Conservation (phyloP, 2,797 vertebrate genomes). For the Etheostoma nigrum region DNA sequence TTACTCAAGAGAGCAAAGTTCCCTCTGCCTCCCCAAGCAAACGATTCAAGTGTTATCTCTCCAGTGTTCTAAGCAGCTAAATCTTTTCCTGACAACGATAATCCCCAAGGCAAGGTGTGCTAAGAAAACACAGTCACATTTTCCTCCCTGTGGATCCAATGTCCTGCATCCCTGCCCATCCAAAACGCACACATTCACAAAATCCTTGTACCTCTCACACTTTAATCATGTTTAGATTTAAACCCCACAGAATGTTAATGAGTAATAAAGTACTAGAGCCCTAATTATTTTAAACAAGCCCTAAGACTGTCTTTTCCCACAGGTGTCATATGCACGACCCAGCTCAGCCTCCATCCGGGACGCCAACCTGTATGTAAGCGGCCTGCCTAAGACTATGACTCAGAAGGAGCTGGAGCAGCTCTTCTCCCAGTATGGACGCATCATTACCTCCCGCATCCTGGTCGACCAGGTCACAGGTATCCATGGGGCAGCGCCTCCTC, state of each 20-base stretch:
- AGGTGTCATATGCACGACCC: conserved; percentile 99
- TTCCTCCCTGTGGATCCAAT: conserved; percentile 50
- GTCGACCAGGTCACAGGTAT: conserved; percentile 99
- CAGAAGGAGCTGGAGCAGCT: conserved; percentile 99
- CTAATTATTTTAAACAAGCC: conserved; percentile 19
- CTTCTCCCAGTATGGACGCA: conserved; percentile 99
- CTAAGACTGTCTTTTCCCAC: conserved; percentile 37
- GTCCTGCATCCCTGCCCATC: conserved; percentile 28
- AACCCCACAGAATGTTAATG: conserved; percentile 15
- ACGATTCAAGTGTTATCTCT: conserved; percentile 55
- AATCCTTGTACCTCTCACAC: not conserved
- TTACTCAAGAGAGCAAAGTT: conserved; percentile 58
- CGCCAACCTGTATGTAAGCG: conserved; percentile 99
- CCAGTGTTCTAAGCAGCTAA: conserved; percentile 58
- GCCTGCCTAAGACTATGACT: conserved; percentile 99
- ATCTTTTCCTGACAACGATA: conserved; percentile 65
- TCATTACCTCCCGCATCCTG: conserved; percentile 99
- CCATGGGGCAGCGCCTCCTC: conserved; percentile 81
- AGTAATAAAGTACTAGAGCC: conserved; percentile 11
- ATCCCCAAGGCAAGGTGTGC: conserved; percentile 56
- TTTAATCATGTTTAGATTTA: conserved; percentile 35
- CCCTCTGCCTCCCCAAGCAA: conserved; percentile 37
- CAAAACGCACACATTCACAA: not conserved
- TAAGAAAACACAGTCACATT: conserved; percentile 50
- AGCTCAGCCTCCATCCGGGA: conserved; percentile 99